Percentiles rank a stretch among this genome's conserved stretches.
Evolutionary conservation across 1,140 invertebrate species (phyloP).

Genomic region (Akabosia matsudoensis): DNA sequence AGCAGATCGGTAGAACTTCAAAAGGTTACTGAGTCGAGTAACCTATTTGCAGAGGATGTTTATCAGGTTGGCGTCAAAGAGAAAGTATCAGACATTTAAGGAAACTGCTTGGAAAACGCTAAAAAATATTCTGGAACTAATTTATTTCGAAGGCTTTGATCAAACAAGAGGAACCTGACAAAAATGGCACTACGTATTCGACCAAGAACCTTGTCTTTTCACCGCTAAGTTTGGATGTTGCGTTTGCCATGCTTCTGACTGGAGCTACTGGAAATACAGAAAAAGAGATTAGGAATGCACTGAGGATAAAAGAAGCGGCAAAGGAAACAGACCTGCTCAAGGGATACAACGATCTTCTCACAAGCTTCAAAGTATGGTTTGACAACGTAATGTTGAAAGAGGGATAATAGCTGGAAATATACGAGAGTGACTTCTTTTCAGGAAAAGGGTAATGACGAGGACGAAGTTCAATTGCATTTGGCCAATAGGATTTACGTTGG

Average conservation of each 20-base stretch:
- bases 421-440: too few species aligned
- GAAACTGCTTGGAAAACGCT: neutral
- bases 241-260: neutral
- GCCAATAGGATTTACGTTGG: conserved; percentile 5
- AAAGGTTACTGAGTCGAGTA: neutral
- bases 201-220: neutral
- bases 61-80: neutral
- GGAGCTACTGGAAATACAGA: neutral
- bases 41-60: conserved; percentile 2
- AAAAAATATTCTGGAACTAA: too few species aligned
- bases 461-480: neutral
- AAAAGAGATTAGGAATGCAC: neutral
- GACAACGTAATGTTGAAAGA: neutral
- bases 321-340: neutral
- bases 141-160: too few species aligned
- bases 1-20: neutral
- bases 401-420: neutral
- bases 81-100: neutral
- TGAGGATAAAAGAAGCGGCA: neutral
- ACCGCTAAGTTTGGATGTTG: neutral
- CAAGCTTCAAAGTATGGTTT: neutral
- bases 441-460: neutral
- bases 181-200: too few species aligned
- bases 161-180: too few species aligned
- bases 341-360: neutral